Evolutionary conservation across 2,113 vertebrate species (phyloP), one percentile per base, ranked within the genome.

Genomic region (Nettapus auritus): DNA sequence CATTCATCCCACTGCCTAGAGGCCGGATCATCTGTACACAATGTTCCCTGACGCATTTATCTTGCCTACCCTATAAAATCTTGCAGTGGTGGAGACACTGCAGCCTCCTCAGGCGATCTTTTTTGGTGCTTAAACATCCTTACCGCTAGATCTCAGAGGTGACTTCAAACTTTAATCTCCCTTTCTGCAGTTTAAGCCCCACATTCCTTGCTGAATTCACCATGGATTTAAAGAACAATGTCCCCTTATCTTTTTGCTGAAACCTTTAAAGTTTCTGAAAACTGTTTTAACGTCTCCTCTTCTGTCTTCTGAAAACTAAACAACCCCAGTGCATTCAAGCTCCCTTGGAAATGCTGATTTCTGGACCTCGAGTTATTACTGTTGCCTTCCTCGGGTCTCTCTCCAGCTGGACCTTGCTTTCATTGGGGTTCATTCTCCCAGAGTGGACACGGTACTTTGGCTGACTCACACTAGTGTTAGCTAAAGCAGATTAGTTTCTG

Each of bases 401-500:
- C 33, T 86, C 26, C 26, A 69, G 20, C 1, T 4, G 55, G 33
- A 8, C 18, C 8, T 19, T 3, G 1, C 4, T 60, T 71, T 29
- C 42, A 40, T 38, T 76, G 48, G 48, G 38, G 7, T 66, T 93
- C 21, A 13, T 76, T 89, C 31, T 88, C n/a, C 29, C 23, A 25
- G 18, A n/a, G 44, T 26, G 33, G 33, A 33, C 71, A 34, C 22
- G 33, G 38, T 34, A 9, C 36, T 81, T 31, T 64, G n/a, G 18
- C 59, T 82, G 38, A 66, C 7, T 94, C 64, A 29, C 26, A 38
- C 10, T n/a, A 8, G 17, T 4, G 3, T 68, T 82, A 78, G 44
- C 57, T 93, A 73, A 88, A 86, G 60, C 71, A 44, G 69, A 38
- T 80, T 28, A 33, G 29, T 67, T 88, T 81, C 60, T 81, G 42